Percentiles rank a stretch among this genome's conserved stretches.
phyloP scores from a whole-genome alignment of 2,797 vertebrate species.

The Bovichtus variegatus region DNA sequence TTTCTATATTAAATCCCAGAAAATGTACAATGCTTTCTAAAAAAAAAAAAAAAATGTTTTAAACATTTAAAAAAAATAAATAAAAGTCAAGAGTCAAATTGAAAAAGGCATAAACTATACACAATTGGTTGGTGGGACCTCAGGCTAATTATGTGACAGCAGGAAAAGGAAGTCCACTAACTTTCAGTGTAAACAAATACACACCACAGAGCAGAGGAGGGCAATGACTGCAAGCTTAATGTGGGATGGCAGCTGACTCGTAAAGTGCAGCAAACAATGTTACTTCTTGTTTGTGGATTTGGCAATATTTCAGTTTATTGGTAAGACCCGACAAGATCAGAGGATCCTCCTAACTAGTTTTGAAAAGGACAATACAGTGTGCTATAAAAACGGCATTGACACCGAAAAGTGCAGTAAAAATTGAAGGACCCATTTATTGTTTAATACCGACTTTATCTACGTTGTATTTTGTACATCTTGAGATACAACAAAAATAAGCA shows the following conservation, averaged over 20 bases:
- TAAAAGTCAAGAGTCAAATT: too few relatives aligned
- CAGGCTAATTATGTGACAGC: background rate
- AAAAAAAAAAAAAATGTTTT: too few relatives aligned
- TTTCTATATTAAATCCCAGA: too few relatives aligned
- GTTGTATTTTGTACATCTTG: background rate
- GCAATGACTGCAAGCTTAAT: background rate
- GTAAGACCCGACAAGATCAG: background rate
- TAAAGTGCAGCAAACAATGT: background rate
- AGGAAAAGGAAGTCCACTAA: conserved; percentile 1
- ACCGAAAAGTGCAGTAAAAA: background rate
- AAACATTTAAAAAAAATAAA: too few relatives aligned
- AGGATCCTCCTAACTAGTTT: background rate
- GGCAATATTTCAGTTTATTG: background rate
- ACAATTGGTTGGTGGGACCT: background rate
- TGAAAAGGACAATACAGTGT: background rate
- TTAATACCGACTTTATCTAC: background rate
- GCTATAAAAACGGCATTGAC: background rate
- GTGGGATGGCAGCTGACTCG: background rate
- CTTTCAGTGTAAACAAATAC: background rate
- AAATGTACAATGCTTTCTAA: too few relatives aligned
- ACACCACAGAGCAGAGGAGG: background rate
- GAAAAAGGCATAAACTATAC: background rate
- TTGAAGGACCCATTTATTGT: background rate
- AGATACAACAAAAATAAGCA: background rate
- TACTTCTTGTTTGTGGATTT: background rate